phyloP scores from a whole-genome alignment of 2,888 invertebrate species.

The Spilarctia lutea region DNA sequence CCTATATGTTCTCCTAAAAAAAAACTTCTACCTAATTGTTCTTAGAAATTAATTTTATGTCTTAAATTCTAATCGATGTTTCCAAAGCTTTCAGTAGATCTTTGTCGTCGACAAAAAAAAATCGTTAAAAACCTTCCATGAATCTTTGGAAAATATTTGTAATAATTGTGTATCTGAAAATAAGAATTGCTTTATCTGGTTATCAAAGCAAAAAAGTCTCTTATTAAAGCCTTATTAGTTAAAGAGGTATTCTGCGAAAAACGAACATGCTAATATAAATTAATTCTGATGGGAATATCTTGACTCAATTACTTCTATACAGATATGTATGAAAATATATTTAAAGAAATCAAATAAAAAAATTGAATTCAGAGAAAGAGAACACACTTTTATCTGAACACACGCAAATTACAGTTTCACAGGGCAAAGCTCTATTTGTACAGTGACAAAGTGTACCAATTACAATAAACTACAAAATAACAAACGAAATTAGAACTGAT shows the following conservation, averaged over 20 bases:
- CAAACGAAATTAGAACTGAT: conserved; percentile 36
- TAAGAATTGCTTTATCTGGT: neutral
- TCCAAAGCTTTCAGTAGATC: neutral
- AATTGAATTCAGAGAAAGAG: too few species aligned
- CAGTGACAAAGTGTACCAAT: conserved; percentile 7
- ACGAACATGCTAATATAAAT: neutral
- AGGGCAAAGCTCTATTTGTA: neutral
- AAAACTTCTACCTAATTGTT: neutral
- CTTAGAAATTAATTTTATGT: neutral
- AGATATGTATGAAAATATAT: neutral
- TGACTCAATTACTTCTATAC: neutral
- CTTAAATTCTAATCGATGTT: neutral
- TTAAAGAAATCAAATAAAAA: neutral
- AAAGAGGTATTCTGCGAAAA: neutral
- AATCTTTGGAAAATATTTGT: neutral
- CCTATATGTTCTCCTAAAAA: too few species aligned
- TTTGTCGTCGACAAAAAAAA: too few species aligned
- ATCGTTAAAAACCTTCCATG: neutral
- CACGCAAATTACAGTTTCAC: neutral
- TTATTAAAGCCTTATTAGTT: too few species aligned
- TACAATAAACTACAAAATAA: conserved; percentile 28
- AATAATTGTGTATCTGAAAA: neutral
- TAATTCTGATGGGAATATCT: neutral
- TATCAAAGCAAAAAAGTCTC: neutral
- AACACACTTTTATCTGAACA: neutral